These are phyloP conservation scores for Mesitornis unicolor DNA, from an alignment of 2,113 vertebrate genomes.

Conservation along the genomic window DNA sequence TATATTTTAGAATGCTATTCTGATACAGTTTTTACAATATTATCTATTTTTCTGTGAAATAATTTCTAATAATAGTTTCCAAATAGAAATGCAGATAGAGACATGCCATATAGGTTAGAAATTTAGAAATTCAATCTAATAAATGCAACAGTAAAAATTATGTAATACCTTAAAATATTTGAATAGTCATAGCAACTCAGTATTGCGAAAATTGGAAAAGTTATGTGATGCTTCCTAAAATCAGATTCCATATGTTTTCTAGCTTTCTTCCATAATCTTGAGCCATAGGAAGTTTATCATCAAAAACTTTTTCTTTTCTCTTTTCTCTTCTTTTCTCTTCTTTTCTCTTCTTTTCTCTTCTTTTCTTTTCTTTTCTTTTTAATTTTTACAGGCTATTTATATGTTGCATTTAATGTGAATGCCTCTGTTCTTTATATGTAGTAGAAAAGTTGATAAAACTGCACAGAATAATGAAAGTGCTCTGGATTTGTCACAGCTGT, in stretches of 20 bases:
- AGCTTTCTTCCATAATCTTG: background rate
- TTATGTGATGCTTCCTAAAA: background rate
- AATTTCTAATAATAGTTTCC: background rate
- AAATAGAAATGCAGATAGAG: background rate
- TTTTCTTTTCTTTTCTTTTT: background rate
- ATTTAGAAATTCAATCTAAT: background rate
- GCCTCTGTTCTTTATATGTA: background rate
- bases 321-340: too few relatives aligned
- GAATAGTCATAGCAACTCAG: background rate
- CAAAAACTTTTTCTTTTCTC: background rate
- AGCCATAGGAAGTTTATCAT: background rate
- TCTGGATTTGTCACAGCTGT: background rate
- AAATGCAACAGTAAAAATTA: background rate
- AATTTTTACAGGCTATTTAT: too few relatives aligned
- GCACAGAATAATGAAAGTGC: background rate
- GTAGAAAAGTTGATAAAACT: background rate
- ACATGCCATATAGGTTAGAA: background rate
- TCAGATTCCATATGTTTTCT: background rate
- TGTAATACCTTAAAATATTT: background rate
- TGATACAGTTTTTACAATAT: background rate
- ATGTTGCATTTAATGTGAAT: background rate
- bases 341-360: too few relatives aligned
- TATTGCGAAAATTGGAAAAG: background rate
- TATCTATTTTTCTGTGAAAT: background rate
- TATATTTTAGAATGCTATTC: background rate